Evolutionary conservation across 2,888 invertebrate species (phyloP).

Genomic region (Ichneumoninae sp.): DNA sequence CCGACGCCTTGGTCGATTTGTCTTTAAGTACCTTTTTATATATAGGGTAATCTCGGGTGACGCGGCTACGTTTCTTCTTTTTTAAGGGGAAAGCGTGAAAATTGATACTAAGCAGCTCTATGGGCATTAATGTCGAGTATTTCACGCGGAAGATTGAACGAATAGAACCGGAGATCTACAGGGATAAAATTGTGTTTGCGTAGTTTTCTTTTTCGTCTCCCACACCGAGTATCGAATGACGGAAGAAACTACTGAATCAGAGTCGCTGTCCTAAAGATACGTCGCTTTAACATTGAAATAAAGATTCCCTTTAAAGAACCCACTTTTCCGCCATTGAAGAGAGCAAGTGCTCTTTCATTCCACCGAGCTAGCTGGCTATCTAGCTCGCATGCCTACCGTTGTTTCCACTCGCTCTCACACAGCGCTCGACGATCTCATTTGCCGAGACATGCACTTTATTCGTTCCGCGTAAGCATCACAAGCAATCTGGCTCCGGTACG

Average conservation of each 20-base stretch:
- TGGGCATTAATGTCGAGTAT: too few relatives aligned
- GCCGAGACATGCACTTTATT: slow-evolving; percentile 66
- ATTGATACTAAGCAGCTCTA: too few relatives aligned
- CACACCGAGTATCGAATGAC: background rate
- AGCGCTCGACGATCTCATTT: slow-evolving; percentile 64
- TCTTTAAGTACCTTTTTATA: background rate
- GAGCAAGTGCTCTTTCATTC: slow-evolving; percentile 61
- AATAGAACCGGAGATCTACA: too few relatives aligned
- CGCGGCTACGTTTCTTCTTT: background rate
- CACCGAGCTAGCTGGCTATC: slow-evolving; percentile 13
- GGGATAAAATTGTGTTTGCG: too few relatives aligned
- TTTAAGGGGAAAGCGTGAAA: too few relatives aligned
- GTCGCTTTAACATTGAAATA: slow-evolving; percentile 56
- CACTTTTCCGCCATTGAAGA: slow-evolving; percentile 67
- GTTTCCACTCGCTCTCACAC: slow-evolving; percentile 51
- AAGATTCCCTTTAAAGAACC: slow-evolving; percentile 70
- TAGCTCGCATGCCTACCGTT: slow-evolving; percentile 38
- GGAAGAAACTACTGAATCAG: background rate
- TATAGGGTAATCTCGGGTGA: background rate
- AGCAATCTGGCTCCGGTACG: slow-evolving; percentile 44
- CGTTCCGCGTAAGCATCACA: slow-evolving; percentile 51
- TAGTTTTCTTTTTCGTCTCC: too few relatives aligned
- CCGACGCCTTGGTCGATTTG: background rate
- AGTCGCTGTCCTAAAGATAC: slow-evolving; percentile 15
- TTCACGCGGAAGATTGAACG: too few relatives aligned